Evolutionary conservation across 53 echinoderm and acorn worm species (phyloP).

Genomic region (Crossaster papposus): DNA sequence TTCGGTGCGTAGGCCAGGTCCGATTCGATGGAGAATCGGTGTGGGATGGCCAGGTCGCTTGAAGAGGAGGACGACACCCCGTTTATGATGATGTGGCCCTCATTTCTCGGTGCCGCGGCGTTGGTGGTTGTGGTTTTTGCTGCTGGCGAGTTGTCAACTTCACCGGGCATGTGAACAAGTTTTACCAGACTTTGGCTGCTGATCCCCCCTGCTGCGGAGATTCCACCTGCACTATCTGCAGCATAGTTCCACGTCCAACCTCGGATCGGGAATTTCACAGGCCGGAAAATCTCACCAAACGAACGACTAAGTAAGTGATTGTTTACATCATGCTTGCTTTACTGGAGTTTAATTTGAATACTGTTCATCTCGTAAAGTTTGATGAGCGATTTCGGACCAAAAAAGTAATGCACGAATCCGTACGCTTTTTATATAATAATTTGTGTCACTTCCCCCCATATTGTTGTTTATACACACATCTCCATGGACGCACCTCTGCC

Average conservation of each 20-base stretch:
- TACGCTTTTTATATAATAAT: too few relatives aligned
- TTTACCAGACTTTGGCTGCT: slow-evolving; percentile 49
- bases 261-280: slow-evolving; percentile 12
- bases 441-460: not conserved
- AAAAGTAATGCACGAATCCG: not conserved
- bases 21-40: slow-evolving; percentile 74
- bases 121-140: not conserved
- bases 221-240: slow-evolving; percentile 61
- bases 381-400: not conserved
- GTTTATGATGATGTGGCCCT: not conserved
- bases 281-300: not conserved
- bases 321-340: slow-evolving; percentile 31
- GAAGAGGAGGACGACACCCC: slow-evolving; percentile 23
- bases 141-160: slow-evolving; percentile 12
- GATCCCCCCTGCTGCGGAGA: slow-evolving; percentile 41
- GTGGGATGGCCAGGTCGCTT: slow-evolving; percentile 42
- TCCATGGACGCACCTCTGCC: slow-evolving; percentile 51
- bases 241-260: slow-evolving; percentile 43
- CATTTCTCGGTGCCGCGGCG: not conserved
- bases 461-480: too few relatives aligned
- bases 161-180: slow-evolving; percentile 56
- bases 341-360: slow-evolving; percentile 4
- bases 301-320: not conserved
- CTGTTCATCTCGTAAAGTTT: slow-evolving; percentile 3
- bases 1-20: slow-evolving; percentile 89